These are phyloP conservation scores for mouse (Mus musculus) DNA, from an alignment of 2,113 vertebrate genomes.

Conservation along the genomic window GRCm39 chr8:75882501-75883000, in stretches of 20 bases:
- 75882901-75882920: neutral
- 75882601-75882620: fast-evolving
- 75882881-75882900: neutral
- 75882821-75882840: neutral
- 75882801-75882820: too few species aligned
- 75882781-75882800: fast-evolving
- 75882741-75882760: constrained; percentile 1
- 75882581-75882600: neutral
- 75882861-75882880: neutral
- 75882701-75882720: constrained; percentile 1
- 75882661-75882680: neutral
- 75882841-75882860: fast-evolving
- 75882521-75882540: too few species aligned
- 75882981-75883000: neutral
- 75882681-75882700: constrained; percentile 47
- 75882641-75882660: neutral
- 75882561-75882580: neutral
- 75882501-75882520: neutral
- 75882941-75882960: neutral
- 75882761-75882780: neutral
- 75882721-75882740: neutral
- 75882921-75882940: neutral
- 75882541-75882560: neutral
- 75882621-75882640: fast-evolving
- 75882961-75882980: neutral